These are phyloP conservation scores for Crambe crambe DNA, from an alignment of 37 sponge, comb jelly and placozoan genomes.

Conservation along the genomic window DNA sequence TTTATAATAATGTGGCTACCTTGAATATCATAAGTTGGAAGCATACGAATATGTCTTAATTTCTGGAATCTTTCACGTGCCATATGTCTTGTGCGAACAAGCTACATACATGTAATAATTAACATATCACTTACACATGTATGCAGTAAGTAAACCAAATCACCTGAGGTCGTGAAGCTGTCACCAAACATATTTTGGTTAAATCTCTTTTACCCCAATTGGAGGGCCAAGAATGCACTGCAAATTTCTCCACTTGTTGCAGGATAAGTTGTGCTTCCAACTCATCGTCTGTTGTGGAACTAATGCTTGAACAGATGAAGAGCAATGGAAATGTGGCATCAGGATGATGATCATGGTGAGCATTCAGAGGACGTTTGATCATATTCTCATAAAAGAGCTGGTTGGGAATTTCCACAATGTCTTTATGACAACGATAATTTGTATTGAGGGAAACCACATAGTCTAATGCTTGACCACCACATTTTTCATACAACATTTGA, in stretches of 20 bases:
- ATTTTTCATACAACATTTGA: constrained; percentile 13
- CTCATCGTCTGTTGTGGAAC: neutral
- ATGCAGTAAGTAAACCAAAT: neutral
- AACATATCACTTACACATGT: neutral
- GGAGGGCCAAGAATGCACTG: constrained; percentile 17
- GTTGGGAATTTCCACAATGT: constrained; percentile 43
- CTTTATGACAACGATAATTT: constrained; percentile 67
- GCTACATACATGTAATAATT: neutral
- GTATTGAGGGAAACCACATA: constrained; percentile 26
- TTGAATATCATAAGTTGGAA: constrained; percentile 43
- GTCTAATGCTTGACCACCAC: neutral
- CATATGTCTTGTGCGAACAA: constrained; percentile 1
- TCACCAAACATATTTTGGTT: neutral
- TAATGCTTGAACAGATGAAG: constrained; percentile 55
- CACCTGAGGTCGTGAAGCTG: constrained; percentile 29
- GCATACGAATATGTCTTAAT: constrained; percentile 1
- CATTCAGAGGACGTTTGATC: neutral
- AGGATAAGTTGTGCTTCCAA: constrained; percentile 24
- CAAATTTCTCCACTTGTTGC: neutral
- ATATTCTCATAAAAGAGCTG: constrained; percentile 53
- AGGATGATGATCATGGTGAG: constrained; percentile 39
- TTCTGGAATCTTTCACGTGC: neutral
- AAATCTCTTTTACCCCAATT: constrained; percentile 8
- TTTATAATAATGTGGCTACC: no score
- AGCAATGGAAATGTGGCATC: constrained; percentile 36